Base-by-base conservation (phyloP, 2,888 invertebrate genomes). In the Epiblema foenella region DNA sequence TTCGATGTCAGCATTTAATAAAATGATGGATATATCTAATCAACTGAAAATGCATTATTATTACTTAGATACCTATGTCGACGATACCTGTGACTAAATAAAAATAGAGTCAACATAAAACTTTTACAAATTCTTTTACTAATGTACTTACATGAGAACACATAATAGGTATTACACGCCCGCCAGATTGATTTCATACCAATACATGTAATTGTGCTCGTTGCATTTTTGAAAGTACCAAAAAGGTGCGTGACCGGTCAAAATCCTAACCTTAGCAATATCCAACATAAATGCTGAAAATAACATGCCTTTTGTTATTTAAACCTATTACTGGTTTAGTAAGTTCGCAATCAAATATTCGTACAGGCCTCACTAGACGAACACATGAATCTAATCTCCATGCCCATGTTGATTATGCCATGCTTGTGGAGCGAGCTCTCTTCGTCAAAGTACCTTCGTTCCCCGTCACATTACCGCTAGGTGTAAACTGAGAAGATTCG, bases 401-500 rank as follows among this genome's bases (percentile, higher is more conserved):
- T 33, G 54, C 54, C 52, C 15, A 24, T 54, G 54, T 46, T 68
- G 52, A 59, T 68, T 60, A 68, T 42, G 29, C 62, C 42, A 54
- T 39, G 39, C 37, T 20, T 20, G 54, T 54, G 46, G 3, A 20
- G 17, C 37, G 59, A 57, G 46, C 29, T 17, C n/a, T 49, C 54
- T 54, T 33, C 56, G 56, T 56, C 60, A 56, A 33, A 54, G 59
- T 15, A 24, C n/a, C n/a, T n/a, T n/a, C 39, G 24, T 24, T 24
- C 56, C 54, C 42, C 64, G 60, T 54, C 60, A 12, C 63, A 46
- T 46, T 52, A 64, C 46, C 70, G 33, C 70, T 59, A 65, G 54
- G 70, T 62, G 67, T 66, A 67, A 71, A 71, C 71, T 67, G 62
- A 71, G 71, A 71, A 66, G 59, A 76, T 79, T 76, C 64, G 64